These are phyloP conservation scores for Bembecia ichneumoniformis DNA, from an alignment of 2,888 invertebrate species.

Conservation along the genomic window DNA sequence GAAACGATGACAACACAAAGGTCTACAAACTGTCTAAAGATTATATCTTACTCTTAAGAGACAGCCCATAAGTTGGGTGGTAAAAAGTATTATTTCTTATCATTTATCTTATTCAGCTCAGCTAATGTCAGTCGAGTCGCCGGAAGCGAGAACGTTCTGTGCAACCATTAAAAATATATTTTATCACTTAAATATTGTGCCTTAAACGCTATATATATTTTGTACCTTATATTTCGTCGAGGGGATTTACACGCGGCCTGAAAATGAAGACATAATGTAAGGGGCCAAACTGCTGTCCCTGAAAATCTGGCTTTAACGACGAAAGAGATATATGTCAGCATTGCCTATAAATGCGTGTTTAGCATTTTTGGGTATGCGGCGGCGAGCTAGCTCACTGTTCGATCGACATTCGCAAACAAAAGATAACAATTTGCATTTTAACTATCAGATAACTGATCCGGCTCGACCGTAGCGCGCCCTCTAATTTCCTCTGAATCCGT, in stretches of 20 bases:
- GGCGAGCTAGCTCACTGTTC: conserved; percentile 26
- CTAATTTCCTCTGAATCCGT: conserved; percentile 41
- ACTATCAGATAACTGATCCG: conserved; percentile 58
- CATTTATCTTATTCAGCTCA: neutral
- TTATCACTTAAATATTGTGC: neutral
- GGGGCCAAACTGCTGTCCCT: conserved; percentile 8
- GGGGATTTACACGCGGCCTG: neutral
- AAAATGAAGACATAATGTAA: conserved; percentile 7
- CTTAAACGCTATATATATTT: no score
- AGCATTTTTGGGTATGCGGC: conserved; percentile 41
- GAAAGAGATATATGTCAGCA: conserved; percentile 29
- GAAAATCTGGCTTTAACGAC: conserved; percentile 20
- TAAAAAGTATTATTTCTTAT: neutral
- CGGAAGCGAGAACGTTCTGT: neutral
- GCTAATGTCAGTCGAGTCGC: neutral
- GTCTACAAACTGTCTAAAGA: neutral
- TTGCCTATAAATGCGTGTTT: conserved; percentile 54
- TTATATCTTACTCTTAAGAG: neutral
- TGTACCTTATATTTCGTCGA: neutral
- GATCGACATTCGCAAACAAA: conserved; percentile 52
- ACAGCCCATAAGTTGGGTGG: neutral
- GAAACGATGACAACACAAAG: neutral
- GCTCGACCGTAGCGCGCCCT: conserved; percentile 31
- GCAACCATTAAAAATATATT: neutral
- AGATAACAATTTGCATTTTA: conserved; percentile 65